Evolutionary conservation across 2,888 invertebrate genomes (phyloP), one percentile per base, ranked within the genome.

Genomic region (Dascillus cervinus): DNA sequence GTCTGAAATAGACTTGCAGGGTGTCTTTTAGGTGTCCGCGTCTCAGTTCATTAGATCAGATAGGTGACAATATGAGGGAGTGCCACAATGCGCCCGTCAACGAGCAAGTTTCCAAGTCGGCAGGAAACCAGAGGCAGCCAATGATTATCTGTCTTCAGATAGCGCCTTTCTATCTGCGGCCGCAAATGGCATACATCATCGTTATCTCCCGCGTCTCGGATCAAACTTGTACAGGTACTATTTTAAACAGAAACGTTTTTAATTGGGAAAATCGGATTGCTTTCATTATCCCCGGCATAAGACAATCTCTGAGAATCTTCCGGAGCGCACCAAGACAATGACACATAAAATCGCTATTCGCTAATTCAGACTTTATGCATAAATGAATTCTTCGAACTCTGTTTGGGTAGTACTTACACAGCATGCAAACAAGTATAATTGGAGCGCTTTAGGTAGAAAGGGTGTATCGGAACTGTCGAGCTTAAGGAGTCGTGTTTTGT

Each of bases 201-300:
- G 21, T 32, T 39, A 39, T 39, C 35, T 28, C 12, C 14, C 11
- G 11, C 34, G 4, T 26, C 10, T 12, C 28, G 24, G 31, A 35
- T 39, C 13, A 37, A 21, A 28, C 32, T 28, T 40, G 29, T 31
- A 27, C 43, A 44, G 46, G 47, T 54, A 56, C 50, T 40, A 46
- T 50, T 55, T 45, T 41, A 41, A 51, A 38, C 51, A 49, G 36
- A 47, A 53, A 52, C 52, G 60, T 66, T 65, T 67, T 66, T 66
- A 67, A 67, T 66, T 67, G 65, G 64, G 59, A 59, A 64, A 66
- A 67, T 65, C 65, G 64, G 65, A 65, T 66, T 65, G 56, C 49
- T 50, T 58, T 65, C 65, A 66, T 66, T 65, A 66, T 64, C 62
- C 55, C 47, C 47, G 52, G 49, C 46, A 43, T 52, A 53, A 58